Percentiles rank a stretch among this genome's conserved stretches.
Evolutionary conservation across 2,797 vertebrate species (phyloP).

Genomic region (Mionectes olivaceus): DNA sequence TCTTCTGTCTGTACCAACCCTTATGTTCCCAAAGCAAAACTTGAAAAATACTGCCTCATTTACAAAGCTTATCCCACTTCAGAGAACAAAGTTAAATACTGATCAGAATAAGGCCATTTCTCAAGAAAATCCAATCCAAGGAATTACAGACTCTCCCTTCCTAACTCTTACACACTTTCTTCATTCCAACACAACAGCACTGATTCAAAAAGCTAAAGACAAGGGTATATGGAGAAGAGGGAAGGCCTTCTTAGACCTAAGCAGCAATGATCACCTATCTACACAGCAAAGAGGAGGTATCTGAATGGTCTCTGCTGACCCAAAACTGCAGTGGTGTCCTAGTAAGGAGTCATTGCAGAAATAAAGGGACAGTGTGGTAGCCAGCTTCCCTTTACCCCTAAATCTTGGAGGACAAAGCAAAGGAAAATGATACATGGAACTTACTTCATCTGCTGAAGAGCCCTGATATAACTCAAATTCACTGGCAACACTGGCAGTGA

Average conservation of each 20-base stretch:
- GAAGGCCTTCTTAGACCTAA: background rate
- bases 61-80: background rate
- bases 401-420: background rate
- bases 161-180: background rate
- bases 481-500: background rate
- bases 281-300: background rate
- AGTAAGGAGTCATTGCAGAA: background rate
- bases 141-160: background rate
- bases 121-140: background rate
- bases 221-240: background rate
- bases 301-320: background rate
- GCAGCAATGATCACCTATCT: background rate
- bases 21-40: background rate
- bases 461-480: background rate
- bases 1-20: background rate
- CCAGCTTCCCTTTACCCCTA: background rate
- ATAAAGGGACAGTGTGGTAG: fast-evolving
- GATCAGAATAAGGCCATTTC: background rate
- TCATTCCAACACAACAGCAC: background rate
- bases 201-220: background rate
- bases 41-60: background rate
- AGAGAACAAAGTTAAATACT: background rate
- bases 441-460: background rate
- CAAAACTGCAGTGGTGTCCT: background rate
- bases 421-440: background rate